phyloP scores from a whole-genome alignment of 2,113 vertebrate species.

The Varanus salvator region DNA sequence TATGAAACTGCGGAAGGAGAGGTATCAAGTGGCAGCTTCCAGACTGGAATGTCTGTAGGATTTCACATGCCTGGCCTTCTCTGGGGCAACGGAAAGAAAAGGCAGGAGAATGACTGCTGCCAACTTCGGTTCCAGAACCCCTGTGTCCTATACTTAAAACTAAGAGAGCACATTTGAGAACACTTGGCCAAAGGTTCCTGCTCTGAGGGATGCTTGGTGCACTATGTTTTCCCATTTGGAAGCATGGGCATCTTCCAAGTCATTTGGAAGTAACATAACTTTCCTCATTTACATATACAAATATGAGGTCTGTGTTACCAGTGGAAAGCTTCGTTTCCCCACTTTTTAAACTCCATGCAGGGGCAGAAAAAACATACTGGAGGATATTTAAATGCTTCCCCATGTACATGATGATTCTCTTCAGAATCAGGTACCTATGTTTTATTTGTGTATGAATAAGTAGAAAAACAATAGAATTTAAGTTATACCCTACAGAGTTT shows the following conservation, averaged over 20 bases:
- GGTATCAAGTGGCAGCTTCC: neutral
- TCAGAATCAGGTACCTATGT: neutral
- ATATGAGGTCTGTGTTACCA: neutral
- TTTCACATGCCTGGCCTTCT: neutral
- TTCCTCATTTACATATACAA: neutral
- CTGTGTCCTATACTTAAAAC: neutral
- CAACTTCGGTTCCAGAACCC: neutral
- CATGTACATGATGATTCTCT: neutral
- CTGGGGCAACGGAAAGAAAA: neutral
- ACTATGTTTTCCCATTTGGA: neutral
- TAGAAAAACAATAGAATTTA: neutral
- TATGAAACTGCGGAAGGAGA: neutral
- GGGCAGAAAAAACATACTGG: neutral
- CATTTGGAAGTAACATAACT: neutral
- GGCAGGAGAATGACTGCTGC: neutral
- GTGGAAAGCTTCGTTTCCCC: too few species aligned
- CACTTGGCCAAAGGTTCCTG: neutral
- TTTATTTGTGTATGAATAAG: neutral
- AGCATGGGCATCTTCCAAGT: too few species aligned
- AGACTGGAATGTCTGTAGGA: neutral
- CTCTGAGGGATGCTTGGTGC: neutral
- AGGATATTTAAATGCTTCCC: neutral
- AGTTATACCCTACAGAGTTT: neutral
- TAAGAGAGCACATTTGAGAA: neutral
- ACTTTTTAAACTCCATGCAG: too few species aligned